phyloP scores from a whole-genome alignment of 2,113 vertebrate genomes.

The Nestor notabilis region DNA sequence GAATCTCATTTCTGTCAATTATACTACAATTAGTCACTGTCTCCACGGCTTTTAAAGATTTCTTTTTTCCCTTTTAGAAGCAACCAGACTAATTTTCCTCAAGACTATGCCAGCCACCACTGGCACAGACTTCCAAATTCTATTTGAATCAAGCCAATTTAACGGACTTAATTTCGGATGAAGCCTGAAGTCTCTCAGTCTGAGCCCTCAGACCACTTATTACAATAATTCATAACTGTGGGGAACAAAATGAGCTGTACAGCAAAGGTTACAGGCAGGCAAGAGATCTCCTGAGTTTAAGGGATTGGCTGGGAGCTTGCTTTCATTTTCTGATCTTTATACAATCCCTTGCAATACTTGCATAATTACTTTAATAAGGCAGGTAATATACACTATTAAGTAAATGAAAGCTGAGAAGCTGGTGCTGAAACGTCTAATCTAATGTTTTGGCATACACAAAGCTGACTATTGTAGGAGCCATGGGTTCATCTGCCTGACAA shows the following conservation, averaged over 20 bases:
- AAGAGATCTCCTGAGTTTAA: not conserved
- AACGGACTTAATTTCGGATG: not conserved
- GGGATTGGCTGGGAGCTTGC: not conserved
- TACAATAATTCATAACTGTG: not conserved
- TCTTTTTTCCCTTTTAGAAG: conserved; percentile 5
- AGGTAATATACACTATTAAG: conserved; percentile 16
- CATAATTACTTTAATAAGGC: conserved; percentile 32
- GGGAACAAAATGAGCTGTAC: not conserved
- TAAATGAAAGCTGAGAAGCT: conserved; percentile 7
- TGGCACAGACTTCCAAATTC: not conserved
- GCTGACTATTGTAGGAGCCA: not conserved
- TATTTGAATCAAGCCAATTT: not conserved
- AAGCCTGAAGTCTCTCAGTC: not conserved
- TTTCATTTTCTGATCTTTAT: not conserved
- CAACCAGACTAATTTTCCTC: conserved; percentile 10
- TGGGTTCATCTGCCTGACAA: not conserved
- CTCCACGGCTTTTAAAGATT: not conserved
- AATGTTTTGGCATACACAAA: not conserved
- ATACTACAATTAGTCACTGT: conserved; percentile 13
- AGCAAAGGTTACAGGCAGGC: not conserved
- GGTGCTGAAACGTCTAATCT: not conserved
- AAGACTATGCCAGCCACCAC: not conserved
- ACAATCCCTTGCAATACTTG: not conserved
- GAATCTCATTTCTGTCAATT: conserved; percentile 1
- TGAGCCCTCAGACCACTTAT: not conserved